Conservation (phyloP, 2,888 invertebrate genomes). For the Drosophila aldrichi region DNA sequence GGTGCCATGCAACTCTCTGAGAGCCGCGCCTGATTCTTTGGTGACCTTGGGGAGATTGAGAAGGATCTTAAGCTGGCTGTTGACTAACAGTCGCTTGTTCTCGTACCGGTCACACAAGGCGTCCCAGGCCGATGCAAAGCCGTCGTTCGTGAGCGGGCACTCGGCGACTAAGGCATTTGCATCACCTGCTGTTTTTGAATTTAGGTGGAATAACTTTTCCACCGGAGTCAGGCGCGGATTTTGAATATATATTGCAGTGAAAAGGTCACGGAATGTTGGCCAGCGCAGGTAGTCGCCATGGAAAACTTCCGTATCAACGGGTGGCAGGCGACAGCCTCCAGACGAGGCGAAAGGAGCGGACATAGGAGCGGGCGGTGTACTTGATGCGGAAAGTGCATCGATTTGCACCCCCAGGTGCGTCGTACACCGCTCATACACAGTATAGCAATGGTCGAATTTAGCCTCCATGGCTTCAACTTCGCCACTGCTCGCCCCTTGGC, state of each 20-base stretch:
- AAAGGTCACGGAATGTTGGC: too few species aligned
- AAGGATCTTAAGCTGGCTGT: too few species aligned
- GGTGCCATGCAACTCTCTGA: not conserved
- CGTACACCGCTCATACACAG: not conserved
- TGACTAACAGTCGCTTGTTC: too few species aligned
- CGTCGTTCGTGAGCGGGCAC: not conserved
- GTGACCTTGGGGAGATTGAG: too few species aligned
- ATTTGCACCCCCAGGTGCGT: not conserved
- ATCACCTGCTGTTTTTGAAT: not conserved
- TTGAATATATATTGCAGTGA: not conserved
- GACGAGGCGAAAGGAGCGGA: not conserved
- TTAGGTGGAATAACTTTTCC: not conserved
- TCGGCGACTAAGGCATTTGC: not conserved
- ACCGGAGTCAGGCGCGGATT: not conserved
- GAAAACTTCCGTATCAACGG: not conserved
- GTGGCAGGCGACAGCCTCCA: not conserved
- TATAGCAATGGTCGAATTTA: not conserved
- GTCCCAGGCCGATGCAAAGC: too few species aligned
- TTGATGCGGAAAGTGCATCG: too few species aligned
- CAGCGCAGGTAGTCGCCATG: not conserved
- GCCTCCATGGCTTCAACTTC: not conserved
- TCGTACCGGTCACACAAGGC: too few species aligned
- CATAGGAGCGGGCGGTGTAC: too few species aligned
- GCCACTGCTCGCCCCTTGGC: too few species aligned
- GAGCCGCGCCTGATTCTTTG: too few species aligned